phyloP scores from a whole-genome alignment of 2,113 vertebrate species.

The Triplophysa rosa region DNA sequence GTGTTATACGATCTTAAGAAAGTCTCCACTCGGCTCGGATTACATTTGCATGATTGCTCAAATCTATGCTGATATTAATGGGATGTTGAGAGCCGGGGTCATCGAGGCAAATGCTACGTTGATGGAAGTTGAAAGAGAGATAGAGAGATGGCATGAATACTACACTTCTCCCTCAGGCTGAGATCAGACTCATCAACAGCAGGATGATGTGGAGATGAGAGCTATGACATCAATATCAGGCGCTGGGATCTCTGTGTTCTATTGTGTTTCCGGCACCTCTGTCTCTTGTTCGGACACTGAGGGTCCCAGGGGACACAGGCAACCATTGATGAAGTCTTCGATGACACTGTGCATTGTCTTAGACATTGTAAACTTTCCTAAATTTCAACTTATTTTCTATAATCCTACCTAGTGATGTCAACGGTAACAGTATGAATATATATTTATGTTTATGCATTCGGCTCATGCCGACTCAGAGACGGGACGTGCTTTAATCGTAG shows the following conservation, averaged over 20 bases:
- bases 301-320: constrained; percentile 50
- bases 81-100: not conserved
- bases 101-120: not conserved
- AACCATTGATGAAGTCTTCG: constrained; percentile 53
- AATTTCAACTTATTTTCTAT: constrained; percentile 34
- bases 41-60: not conserved
- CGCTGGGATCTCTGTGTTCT: constrained; percentile 49
- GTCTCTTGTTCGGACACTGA: constrained; percentile 31
- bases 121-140: not conserved
- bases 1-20: not conserved
- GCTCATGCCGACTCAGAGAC: too few relatives aligned
- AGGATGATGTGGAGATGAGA: constrained; percentile 63
- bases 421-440: too few relatives aligned
- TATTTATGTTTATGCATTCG: too few relatives aligned
- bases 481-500: constrained; percentile 12
- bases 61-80: constrained; percentile 11
- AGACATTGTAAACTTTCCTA: not conserved
- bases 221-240: constrained; percentile 66
- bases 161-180: constrained; percentile 62
- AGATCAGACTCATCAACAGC: constrained; percentile 69
- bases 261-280: constrained; percentile 54
- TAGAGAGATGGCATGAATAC: constrained; percentile 43
- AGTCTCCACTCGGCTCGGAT: not conserved
- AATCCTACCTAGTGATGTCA: not conserved
- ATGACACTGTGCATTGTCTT: constrained; percentile 52